Conservation (phyloP, 1,140 invertebrate species). For the Pantala flavescens region DNA sequence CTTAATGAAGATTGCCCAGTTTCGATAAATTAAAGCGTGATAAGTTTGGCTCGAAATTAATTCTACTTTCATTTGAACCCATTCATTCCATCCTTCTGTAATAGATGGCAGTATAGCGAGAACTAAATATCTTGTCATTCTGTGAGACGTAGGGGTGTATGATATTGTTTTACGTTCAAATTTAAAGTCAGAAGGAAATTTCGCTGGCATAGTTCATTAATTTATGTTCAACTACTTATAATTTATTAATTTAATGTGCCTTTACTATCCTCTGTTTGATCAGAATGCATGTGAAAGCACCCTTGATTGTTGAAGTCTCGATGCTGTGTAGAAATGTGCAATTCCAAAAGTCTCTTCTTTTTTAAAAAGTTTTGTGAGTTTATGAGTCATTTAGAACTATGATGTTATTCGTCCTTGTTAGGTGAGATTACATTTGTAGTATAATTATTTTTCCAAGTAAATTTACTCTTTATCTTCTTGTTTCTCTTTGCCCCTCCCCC, state of each 20-base stretch:
- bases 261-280: neutral
- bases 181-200: no score
- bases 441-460: no score
- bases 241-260: neutral
- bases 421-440: neutral
- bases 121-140: neutral
- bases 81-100: neutral
- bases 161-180: neutral
- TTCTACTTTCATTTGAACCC: neutral
- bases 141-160: neutral
- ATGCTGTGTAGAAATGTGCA: neutral
- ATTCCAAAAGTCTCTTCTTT: neutral
- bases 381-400: neutral
- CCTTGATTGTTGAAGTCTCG: neutral
- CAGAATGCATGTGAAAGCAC: neutral
- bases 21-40: no score
- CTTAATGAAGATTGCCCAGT: no score
- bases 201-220: no score
- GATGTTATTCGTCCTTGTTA: constrained; percentile 6
- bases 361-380: neutral
- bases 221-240: neutral
- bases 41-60: neutral
- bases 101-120: neutral
- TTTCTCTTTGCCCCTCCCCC: neutral
- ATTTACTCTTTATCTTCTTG: neutral